phyloP scores from a whole-genome alignment of 2,888 invertebrate genomes.

The Nephrotoma guestfalica region DNA sequence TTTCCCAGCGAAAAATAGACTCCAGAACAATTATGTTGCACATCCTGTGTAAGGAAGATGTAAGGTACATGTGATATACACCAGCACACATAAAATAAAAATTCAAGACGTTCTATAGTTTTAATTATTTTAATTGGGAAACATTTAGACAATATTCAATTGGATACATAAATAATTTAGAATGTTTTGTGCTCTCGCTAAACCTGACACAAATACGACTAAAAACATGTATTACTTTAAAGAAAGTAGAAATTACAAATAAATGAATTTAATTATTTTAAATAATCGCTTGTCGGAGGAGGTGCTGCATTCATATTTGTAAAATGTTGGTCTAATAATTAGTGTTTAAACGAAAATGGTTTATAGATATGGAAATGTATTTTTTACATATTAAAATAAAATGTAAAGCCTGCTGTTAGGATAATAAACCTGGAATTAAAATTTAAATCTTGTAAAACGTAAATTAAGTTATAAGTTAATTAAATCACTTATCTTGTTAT shows the following conservation, averaged over 20 bases:
- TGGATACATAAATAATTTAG: background rate
- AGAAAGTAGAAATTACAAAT: background rate
- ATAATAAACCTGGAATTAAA: no score
- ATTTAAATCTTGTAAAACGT: no score
- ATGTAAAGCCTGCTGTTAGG: background rate
- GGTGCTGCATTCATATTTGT: background rate
- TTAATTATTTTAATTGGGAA: background rate
- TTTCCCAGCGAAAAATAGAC: background rate
- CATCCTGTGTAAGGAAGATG: background rate
- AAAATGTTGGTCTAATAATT: background rate
- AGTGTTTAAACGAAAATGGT: background rate
- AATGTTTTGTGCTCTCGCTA: background rate
- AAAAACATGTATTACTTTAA: background rate
- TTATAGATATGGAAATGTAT: background rate
- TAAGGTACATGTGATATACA: background rate
- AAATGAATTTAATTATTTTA: background rate
- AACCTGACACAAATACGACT: no score
- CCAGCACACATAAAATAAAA: background rate
- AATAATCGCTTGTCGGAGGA: background rate
- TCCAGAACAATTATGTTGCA: background rate
- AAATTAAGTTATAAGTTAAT: no score
- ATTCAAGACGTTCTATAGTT: background rate
- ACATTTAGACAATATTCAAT: background rate
- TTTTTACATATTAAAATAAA: background rate
- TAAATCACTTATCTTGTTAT: no score